Evolutionary conservation across 2,888 invertebrate species (phyloP), one percentile per base, ranked within the genome.

Genomic region (Epistrophe eligans): DNA sequence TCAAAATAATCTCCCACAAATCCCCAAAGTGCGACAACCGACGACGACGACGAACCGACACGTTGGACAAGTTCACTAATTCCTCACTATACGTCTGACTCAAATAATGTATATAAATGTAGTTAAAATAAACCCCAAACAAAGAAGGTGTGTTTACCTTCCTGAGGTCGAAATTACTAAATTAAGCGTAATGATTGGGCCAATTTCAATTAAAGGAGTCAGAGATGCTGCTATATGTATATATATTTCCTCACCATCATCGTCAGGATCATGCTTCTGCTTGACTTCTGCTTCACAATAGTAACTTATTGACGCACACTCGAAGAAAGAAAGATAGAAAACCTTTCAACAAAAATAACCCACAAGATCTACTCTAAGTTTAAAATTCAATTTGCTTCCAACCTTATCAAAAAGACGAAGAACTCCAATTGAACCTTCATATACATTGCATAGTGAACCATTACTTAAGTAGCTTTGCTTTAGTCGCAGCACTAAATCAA

Each of bases 181-280:
- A 80, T 84, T 84, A 84, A 60, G 71, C 62, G 60, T 52, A 84
- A 76, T 77, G 80, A 77, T 84, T 84, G 76, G 76, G 19, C 43
- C 66, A 57, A 77, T 72, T 6, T 38, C 52, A 6, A 11, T 11
- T 13, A 13, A 32, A 52, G 8, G 24, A 71, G 19, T 4, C 15
- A 32, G 24, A 66, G 24, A 50, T n/a, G 13, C 5, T 55, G 55
- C n/a, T n/a, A n/a, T n/a, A n/a, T 50, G 50, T 4, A 50, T 6
- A 4, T 40, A 40, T 60, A 38, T 66, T 17, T 32, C 48, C 19
- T 60, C 45, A n/a, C n/a, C n/a, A 45, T 66, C 15, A 32, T 32
- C 48, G n/a, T 60, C 45, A 45, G n/a, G 45, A 64, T 58, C 35
- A 58, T 35, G 43, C 17, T 24, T 28, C 17, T n/a, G n/a, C n/a